phyloP scores from a whole-genome alignment of 2,113 vertebrate genomes.

The Seriola dumerili region DNA sequence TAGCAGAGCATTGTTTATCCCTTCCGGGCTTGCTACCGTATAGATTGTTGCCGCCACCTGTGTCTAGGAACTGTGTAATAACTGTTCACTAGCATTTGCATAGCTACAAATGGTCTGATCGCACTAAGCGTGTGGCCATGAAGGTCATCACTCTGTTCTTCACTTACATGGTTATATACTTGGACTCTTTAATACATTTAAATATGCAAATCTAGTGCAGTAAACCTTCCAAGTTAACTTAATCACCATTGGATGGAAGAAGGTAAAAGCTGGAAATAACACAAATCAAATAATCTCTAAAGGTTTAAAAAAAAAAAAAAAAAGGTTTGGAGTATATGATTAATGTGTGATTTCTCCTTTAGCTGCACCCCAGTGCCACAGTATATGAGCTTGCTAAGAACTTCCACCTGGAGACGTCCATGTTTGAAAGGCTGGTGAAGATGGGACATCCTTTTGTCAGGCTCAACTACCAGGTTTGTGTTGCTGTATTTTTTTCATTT shows the following conservation, averaged over 20 bases:
- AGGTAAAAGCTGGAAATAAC: background rate
- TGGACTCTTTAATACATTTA: background rate
- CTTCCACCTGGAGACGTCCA: slow-evolving; percentile 94
- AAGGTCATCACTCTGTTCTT: slow-evolving; percentile 9
- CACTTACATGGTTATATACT: slow-evolving; percentile 5
- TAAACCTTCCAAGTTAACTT: background rate
- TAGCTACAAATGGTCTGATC: slow-evolving; percentile 1
- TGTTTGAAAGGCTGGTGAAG: slow-evolving; percentile 95
- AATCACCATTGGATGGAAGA: slow-evolving; percentile 4
- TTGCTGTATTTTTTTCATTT: background rate
- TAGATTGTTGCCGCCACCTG: slow-evolving; percentile 2
- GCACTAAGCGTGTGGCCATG: background rate
- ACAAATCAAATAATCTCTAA: background rate
- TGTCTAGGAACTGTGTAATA: slow-evolving; percentile 21
- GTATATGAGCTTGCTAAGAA: slow-evolving; percentile 95
- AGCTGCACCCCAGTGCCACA: slow-evolving; percentile 93
- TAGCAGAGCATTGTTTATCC: slow-evolving; percentile 6
- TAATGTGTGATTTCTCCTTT: slow-evolving; percentile 22
- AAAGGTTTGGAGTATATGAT: background rate
- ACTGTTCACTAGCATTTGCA: slow-evolving; percentile 16
- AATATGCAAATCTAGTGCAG: background rate
- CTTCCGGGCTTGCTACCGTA: background rate
- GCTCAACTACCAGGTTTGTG: slow-evolving; percentile 92
- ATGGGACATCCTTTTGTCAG: slow-evolving; percentile 90
- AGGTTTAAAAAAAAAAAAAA: background rate